Evolutionary conservation across 1,140 invertebrate genomes (phyloP).

Genomic region (Pseudomyrmex flavicornis): DNA sequence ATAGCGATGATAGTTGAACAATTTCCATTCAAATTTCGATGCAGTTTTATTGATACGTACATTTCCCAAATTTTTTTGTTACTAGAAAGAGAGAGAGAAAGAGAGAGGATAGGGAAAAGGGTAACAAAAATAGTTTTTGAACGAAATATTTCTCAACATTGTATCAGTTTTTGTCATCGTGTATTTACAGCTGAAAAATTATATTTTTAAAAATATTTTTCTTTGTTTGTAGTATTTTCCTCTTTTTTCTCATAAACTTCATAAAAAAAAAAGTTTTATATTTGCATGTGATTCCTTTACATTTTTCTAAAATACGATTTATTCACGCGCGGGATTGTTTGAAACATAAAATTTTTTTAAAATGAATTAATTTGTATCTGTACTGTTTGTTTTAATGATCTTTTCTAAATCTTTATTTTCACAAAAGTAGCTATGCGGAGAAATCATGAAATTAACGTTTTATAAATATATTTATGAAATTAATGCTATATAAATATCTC

Average conservation of each 20-base stretch:
- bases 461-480: not conserved
- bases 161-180: not conserved
- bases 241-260: too few relatives aligned
- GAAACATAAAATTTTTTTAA: too few relatives aligned
- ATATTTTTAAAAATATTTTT: not conserved
- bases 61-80: conserved; percentile 2
- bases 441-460: conserved; percentile 3
- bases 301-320: too few relatives aligned
- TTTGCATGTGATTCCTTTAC: too few relatives aligned
- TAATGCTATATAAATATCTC: not conserved
- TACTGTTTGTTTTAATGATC: not conserved
- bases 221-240: conserved; percentile 10
- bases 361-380: not conserved
- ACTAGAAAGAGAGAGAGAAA: not conserved
- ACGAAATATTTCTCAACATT: conserved; percentile 11
- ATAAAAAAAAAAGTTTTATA: too few relatives aligned
- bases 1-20: not conserved
- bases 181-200: not conserved
- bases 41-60: conserved; percentile 3
- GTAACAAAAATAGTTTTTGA: conserved; percentile 4
- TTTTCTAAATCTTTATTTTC: not conserved
- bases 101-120: too few relatives aligned
- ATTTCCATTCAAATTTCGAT: not conserved
- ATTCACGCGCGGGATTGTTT: too few relatives aligned
- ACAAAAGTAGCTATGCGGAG: not conserved